A percentile compares a stretch with the other conserved stretches of the same genome.
Evolutionary conservation across 2,113 vertebrate genomes (phyloP).

Genomic region (Bostrychus sinensis): DNA sequence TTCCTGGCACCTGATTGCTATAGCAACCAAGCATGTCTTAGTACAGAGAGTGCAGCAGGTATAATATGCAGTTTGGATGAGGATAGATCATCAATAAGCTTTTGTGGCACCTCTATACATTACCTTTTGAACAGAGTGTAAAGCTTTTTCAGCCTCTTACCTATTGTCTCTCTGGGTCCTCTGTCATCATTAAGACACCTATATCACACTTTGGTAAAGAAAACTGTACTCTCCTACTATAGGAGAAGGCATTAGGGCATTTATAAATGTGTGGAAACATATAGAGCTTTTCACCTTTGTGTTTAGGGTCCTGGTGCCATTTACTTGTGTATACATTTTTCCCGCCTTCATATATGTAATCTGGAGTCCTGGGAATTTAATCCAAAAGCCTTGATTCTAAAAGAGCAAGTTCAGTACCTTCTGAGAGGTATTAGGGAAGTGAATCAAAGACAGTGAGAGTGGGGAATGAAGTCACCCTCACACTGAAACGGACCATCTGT

Average conservation of each 20-base stretch:
- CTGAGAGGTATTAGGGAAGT: constrained; percentile 25
- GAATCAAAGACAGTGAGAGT: constrained; percentile 13
- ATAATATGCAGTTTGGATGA: constrained; percentile 16
- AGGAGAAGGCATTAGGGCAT: background rate
- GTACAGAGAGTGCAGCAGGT: constrained; percentile 14
- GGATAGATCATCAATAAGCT: constrained; percentile 40
- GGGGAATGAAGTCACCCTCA: constrained; percentile 35
- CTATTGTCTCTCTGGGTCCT: constrained; percentile 13
- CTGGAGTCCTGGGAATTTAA: constrained; percentile 19
- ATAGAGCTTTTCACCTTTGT: no score
- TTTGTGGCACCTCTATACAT: constrained; percentile 12
- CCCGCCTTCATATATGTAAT: constrained; percentile 6
- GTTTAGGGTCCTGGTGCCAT: background rate
- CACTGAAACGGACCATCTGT: constrained; percentile 35
- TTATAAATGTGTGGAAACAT: background rate
- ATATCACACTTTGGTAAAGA: background rate
- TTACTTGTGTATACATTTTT: constrained; percentile 19
- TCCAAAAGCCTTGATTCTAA: constrained; percentile 28
- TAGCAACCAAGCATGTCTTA: constrained; percentile 37
- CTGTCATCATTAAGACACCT: constrained; percentile 16
- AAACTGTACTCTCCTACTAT: background rate
- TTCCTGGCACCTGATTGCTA: constrained; percentile 48
- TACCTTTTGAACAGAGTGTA: constrained; percentile 13
- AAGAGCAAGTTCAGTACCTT: constrained; percentile 31
- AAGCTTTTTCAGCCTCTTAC: constrained; percentile 26